Conservation (phyloP, 2,113 vertebrate genomes). For the Calidris pygmaea region DNA sequence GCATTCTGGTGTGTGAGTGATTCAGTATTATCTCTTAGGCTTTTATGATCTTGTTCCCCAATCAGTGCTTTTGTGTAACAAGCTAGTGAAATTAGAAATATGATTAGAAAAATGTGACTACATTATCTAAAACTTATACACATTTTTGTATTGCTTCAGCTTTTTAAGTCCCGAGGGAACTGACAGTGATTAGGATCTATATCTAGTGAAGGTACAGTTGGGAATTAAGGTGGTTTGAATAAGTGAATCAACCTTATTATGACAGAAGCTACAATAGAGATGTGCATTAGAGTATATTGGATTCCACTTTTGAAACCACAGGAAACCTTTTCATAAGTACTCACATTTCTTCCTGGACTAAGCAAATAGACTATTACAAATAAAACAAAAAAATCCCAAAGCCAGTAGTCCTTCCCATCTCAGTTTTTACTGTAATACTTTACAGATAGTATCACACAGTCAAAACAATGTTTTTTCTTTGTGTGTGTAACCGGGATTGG, state of each 20-base stretch:
- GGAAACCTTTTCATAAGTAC: slow-evolving; percentile 19
- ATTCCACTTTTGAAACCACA: slow-evolving; percentile 37
- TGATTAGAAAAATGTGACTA: slow-evolving; percentile 73
- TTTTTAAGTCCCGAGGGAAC: slow-evolving; percentile 46
- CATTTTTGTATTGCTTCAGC: slow-evolving; percentile 59
- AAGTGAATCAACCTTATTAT: slow-evolving; percentile 66
- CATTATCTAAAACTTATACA: slow-evolving; percentile 65
- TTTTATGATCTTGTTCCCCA: slow-evolving; percentile 54
- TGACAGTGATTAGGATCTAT: slow-evolving; percentile 69
- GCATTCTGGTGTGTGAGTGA: slow-evolving; percentile 22
- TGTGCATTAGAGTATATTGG: slow-evolving; percentile 38
- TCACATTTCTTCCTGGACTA: not conserved
- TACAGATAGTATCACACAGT: not conserved
- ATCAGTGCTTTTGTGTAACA: slow-evolving; percentile 54
- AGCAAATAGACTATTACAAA: not conserved
- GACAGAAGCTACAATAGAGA: slow-evolving; percentile 50
- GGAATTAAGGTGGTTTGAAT: slow-evolving; percentile 64
- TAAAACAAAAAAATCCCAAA: not conserved
- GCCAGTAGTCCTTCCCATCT: not conserved
- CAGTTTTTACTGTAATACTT: not conserved
- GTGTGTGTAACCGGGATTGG: accelerated
- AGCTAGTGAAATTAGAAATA: slow-evolving; percentile 69
- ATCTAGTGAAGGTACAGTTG: slow-evolving; percentile 65
- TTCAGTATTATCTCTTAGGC: slow-evolving; percentile 52
- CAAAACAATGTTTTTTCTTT: not conserved